Evolutionary conservation across 2,113 vertebrate genomes (phyloP).

Genomic region (Trematocara macrostoma): DNA sequence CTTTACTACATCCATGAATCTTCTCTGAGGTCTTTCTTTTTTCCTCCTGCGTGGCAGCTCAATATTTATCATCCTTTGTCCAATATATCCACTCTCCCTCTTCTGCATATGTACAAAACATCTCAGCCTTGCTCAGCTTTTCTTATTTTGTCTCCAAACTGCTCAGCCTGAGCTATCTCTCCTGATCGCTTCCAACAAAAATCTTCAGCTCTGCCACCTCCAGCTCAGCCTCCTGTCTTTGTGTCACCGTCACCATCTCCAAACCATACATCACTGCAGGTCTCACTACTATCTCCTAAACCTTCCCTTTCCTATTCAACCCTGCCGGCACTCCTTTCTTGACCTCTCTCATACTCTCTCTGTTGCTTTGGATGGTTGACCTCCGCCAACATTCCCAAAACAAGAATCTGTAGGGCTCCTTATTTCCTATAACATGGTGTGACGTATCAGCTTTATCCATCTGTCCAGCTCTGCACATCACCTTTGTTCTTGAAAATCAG

Average conservation of each 20-base stretch:
- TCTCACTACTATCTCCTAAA: not conserved
- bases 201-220: not conserved
- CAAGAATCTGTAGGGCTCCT: not conserved
- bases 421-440: not conserved
- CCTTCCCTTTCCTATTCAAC: not conserved
- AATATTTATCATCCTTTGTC: not conserved
- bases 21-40: not conserved
- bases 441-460: not conserved
- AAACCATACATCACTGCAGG: not conserved
- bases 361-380: not conserved
- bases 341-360: not conserved
- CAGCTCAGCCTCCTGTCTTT: not conserved
- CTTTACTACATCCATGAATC: not conserved
- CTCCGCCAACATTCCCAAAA: not conserved
- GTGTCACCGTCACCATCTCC: not conserved
- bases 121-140: not conserved
- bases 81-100: not conserved
- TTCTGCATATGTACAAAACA: not conserved
- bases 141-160: not conserved
- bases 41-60: not conserved
- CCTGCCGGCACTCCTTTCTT: not conserved
- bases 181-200: not conserved
- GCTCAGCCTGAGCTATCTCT: not conserved
- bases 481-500: not conserved
- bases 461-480: not conserved